Conservation (phyloP, 35 echinoderm and acorn worm species). For the Lytechinus variegatus region DNA sequence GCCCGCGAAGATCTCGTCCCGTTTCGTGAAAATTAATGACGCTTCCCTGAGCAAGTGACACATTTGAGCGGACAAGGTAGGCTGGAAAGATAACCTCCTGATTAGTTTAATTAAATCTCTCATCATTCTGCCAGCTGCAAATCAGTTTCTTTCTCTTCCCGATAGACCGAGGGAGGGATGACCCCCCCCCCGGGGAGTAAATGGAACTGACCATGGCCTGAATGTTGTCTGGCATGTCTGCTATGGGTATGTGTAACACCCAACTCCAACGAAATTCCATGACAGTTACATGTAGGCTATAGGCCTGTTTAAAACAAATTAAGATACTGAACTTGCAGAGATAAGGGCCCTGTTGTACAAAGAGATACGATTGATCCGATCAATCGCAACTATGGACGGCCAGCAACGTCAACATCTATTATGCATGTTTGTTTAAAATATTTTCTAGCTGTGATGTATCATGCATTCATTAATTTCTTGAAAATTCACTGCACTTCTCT, state of each 20-base stretch:
- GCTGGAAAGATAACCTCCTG: not conserved
- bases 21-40: not conserved
- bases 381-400: no score
- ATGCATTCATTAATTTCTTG: no score
- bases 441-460: no score
- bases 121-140: not conserved
- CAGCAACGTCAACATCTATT: no score
- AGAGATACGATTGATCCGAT: no score
- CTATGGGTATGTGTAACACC: not conserved
- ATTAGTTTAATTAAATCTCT: constrained; percentile 12
- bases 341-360: no score
- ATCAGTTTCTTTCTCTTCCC: not conserved
- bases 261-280: not conserved
- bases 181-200: not conserved
- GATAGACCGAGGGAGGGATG: not conserved
- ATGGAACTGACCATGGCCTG: not conserved
- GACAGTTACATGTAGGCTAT: not conserved
- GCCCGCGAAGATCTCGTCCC: not conserved
- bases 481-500: no score
- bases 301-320: no score
- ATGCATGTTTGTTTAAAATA: no score
- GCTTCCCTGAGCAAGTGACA: constrained; percentile 16
- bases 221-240: not conserved
- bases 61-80: not conserved
- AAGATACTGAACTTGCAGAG: no score